phyloP scores from a whole-genome alignment of 2,113 vertebrate genomes.

The Lates calcarifer region DNA sequence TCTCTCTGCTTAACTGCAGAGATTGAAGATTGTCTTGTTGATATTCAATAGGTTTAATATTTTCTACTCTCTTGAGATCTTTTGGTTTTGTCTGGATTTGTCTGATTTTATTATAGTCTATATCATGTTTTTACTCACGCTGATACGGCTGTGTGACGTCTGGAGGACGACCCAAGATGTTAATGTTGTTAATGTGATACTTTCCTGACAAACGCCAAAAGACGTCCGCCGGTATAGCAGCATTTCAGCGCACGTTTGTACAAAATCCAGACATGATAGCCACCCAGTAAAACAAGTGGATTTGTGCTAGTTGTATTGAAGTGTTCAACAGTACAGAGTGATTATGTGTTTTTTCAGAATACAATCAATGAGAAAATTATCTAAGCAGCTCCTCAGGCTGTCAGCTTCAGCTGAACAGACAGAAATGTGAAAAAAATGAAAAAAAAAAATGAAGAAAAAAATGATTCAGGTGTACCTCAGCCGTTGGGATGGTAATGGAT shows the following conservation, averaged over 20 bases:
- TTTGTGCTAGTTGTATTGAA: slow-evolving; percentile 66
- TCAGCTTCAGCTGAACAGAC: background rate
- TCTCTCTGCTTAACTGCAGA: slow-evolving; percentile 77
- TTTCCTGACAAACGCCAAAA: slow-evolving; percentile 6
- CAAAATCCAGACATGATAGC: slow-evolving; percentile 14
- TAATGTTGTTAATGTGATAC: slow-evolving; percentile 18
- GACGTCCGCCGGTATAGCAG: slow-evolving; percentile 3
- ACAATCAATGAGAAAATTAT: slow-evolving; percentile 21
- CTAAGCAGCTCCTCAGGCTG: slow-evolving; percentile 19
- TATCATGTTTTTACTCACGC: slow-evolving; percentile 25
- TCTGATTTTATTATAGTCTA: slow-evolving; percentile 50
- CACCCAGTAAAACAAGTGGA: slow-evolving; percentile 14
- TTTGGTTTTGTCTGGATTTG: slow-evolving; percentile 71
- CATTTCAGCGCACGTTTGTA: background rate
- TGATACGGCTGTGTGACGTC: slow-evolving; percentile 21
- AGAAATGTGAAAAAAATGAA: too few species aligned
- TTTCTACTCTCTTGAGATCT: slow-evolving; percentile 79
- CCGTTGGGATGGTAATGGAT: slow-evolving; percentile 17
- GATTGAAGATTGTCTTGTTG: slow-evolving; percentile 83
- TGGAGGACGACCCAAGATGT: slow-evolving; percentile 8
- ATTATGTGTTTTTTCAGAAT: slow-evolving; percentile 35
- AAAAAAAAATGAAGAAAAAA: too few species aligned
- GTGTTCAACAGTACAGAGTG: slow-evolving; percentile 57
- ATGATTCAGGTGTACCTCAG: too few species aligned
- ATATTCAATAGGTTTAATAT: slow-evolving; percentile 86